Percentiles rank a stretch among this genome's conserved stretches.
Evolutionary conservation across 2,888 invertebrate species (phyloP).

Genomic region (Meteorus cinctellus): DNA sequence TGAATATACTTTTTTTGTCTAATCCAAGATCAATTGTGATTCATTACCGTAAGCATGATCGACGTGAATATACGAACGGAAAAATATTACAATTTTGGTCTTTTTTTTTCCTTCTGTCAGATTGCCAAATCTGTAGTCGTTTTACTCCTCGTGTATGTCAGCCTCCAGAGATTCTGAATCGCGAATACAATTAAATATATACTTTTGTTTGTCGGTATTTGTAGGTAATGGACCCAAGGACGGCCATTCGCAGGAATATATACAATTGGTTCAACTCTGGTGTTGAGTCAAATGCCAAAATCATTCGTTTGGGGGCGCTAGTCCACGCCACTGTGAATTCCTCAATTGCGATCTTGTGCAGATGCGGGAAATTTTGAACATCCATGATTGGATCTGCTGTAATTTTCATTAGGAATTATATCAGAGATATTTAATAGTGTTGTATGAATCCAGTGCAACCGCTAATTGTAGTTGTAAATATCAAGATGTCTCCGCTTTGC

Average conservation of each 20-base stretch:
- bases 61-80: constrained; percentile 39
- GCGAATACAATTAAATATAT: constrained; percentile 41
- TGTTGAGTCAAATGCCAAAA: not conserved
- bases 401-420: no score
- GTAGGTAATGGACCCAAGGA: constrained; percentile 15
- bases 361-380: not conserved
- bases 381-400: not conserved
- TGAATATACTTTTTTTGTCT: constrained; percentile 10
- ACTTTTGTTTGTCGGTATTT: not conserved
- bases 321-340: no score
- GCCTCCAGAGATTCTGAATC: constrained; percentile 48
- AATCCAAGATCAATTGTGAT: constrained; percentile 14
- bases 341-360: no score
- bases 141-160: constrained; percentile 45
- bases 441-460: no score
- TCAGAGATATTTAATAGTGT: no score
- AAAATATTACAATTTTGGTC: not conserved
- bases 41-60: constrained; percentile 64
- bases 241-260: not conserved
- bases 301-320: not conserved
- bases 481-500: no score
- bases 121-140: constrained; percentile 47
- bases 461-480: no score
- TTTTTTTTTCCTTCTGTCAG: constrained; percentile 12
- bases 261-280: not conserved